Base-by-base conservation (phyloP, 2,113 vertebrate species). In the Mungos mungo region DNA sequence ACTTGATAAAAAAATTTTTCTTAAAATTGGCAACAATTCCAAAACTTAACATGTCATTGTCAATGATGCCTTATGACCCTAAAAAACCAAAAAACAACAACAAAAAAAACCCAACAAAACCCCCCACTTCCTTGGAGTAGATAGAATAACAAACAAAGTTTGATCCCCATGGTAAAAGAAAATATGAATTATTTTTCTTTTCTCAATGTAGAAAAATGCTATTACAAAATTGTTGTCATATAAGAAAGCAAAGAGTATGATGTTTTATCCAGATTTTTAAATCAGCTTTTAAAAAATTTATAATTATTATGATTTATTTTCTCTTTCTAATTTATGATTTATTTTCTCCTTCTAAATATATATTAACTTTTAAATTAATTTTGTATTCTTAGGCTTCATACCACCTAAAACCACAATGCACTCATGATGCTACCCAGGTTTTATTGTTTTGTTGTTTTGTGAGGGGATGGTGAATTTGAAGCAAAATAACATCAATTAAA, bases 161-260 rank as follows among this genome's bases (percentile, higher is more conserved):
- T 74, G 38, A 21, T 81, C 33, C 92, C 25, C 3, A 79, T 41
- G 14, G 33, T 83, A 82, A 31, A 72, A 84, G 19, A 74, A 93
- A 96, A 95, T 76, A 9, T 63, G 4, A 83, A 41, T 81, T 69
- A 76, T n/a, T 95, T 83, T 95, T 60, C 50, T 96, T 87, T 79
- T 79, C 7, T 83, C 45, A 10, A 10, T 35, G 90, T 13, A 86
- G 25, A 92, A 96, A 81, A 80, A 90, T 82, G 15, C 0, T 50
- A 21, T 57, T 65, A 76, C 4, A 88, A 79, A 82, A 72, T 72
- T 88, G 14, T 54, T 81, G 33, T 68, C 25, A 68, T 47, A 71
- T 52, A 14, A 86, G 21, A 10, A 92, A 54, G 11, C 31, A 63
- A 84, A 63, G 77, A 57, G 1, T 57, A 33, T 69, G n/a, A 80